These are phyloP conservation scores for Poecilia latipinna DNA, from an alignment of 2,113 vertebrate genomes.

Conservation along the genomic window DNA sequence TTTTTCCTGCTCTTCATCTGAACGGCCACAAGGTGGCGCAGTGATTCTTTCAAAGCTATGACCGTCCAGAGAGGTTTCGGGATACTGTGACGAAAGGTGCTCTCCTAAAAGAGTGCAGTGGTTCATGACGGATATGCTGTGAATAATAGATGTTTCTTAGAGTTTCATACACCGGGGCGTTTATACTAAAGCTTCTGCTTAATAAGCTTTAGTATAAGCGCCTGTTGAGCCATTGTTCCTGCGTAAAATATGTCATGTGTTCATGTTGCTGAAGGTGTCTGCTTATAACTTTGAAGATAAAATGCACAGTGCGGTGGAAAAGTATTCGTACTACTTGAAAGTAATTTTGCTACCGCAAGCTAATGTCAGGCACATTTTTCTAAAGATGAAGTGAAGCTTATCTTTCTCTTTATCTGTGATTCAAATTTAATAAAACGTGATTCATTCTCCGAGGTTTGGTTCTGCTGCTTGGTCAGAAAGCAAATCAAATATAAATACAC, in stretches of 20 bases:
- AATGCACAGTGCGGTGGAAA: background rate
- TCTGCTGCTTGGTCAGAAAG: too few relatives aligned
- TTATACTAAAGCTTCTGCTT: constrained; percentile 35
- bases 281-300: background rate
- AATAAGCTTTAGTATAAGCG: background rate
- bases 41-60: background rate
- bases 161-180: constrained; percentile 42
- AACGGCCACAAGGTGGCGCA: constrained; percentile 55
- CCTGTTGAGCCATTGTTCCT: background rate
- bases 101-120: constrained; percentile 45
- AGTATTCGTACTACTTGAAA: too few relatives aligned
- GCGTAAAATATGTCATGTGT: background rate
- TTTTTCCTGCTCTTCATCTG: background rate
- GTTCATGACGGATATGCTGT: constrained; percentile 61
- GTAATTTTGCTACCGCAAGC: too few relatives aligned
- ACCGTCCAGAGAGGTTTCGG: constrained; percentile 9
- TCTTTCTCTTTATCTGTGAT: too few relatives aligned
- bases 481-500: too few relatives aligned
- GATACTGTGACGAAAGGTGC: constrained; percentile 43
- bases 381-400: too few relatives aligned
- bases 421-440: too few relatives aligned
- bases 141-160: constrained; percentile 70
- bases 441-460: too few relatives aligned
- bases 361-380: too few relatives aligned
- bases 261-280: background rate